A percentile compares a stretch with the other conserved stretches of the same genome.
Conservation (phyloP, 2,797 vertebrate genomes). For the Pseudomugil tenellus region DNA sequence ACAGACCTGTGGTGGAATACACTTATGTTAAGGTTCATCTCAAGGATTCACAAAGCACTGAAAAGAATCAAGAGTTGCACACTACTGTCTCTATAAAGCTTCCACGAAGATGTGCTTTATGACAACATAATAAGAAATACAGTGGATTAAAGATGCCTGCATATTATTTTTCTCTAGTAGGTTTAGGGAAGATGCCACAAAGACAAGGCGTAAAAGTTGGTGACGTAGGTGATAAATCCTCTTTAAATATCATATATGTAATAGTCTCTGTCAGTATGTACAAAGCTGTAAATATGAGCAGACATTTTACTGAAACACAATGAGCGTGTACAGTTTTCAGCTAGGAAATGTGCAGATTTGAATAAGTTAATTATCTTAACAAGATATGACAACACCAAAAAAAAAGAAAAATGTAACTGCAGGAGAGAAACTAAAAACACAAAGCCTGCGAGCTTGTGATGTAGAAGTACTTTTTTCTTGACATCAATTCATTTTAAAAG, state of each 20-base stretch:
- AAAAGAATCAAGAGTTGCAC: slow-evolving; percentile 6
- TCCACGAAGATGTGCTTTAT: background rate
- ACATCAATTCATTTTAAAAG: background rate
- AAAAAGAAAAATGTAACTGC: too few species aligned
- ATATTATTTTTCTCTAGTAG: background rate
- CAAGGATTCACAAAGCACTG: background rate
- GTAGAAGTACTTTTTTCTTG: background rate
- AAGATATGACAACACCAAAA: too few species aligned
- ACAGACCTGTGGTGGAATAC: slow-evolving; percentile 80
- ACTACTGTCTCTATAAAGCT: background rate
- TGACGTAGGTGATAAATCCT: background rate
- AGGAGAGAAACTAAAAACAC: background rate
- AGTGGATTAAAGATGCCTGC: background rate
- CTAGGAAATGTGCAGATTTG: too few species aligned
- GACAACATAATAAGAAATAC: background rate
- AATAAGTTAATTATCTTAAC: too few species aligned
- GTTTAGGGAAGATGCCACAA: background rate
- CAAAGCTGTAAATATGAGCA: background rate
- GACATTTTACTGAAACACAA: background rate
- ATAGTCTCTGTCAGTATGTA: background rate
- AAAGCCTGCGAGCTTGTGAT: background rate
- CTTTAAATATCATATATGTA: background rate
- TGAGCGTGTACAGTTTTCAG: too few species aligned
- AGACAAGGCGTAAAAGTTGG: background rate
- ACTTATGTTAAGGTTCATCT: background rate